phyloP scores from a whole-genome alignment of 2,797 vertebrate genomes.

The Rhynchonycteris naso region DNA sequence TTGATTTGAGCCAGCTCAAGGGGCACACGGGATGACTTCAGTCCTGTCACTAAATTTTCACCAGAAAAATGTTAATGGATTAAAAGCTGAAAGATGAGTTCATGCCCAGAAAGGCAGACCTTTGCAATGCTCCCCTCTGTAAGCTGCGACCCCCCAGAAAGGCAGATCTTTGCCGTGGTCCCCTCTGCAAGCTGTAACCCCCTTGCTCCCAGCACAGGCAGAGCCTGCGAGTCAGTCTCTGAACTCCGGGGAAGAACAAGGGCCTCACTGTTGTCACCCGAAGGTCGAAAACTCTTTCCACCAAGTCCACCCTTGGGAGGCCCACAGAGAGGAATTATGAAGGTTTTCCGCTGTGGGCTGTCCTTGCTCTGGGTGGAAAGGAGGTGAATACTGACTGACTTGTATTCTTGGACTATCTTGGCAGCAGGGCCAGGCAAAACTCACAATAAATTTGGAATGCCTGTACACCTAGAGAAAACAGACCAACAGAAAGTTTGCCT shows the following conservation, averaged over 20 bases:
- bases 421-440: constrained; percentile 49
- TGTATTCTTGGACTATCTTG: constrained; percentile 35
- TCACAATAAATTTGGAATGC: constrained; percentile 60
- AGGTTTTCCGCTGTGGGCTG: constrained; percentile 46
- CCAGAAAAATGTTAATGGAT: not conserved
- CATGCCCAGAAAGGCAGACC: not conserved
- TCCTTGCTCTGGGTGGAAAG: constrained; percentile 41
- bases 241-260: constrained; percentile 41
- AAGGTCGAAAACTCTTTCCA: not conserved
- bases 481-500: constrained; percentile 52
- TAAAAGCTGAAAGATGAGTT: not conserved
- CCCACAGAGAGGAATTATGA: constrained; percentile 39
- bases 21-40: not conserved
- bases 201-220: not conserved
- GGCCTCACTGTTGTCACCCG: constrained; percentile 21
- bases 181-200: not conserved
- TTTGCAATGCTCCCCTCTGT: accelerated
- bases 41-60: not conserved
- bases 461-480: constrained; percentile 61
- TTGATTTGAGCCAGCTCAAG: not conserved
- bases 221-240: not conserved
- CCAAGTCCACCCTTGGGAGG: not conserved
- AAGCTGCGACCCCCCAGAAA: not conserved
- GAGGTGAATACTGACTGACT: constrained; percentile 35
- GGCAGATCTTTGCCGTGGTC: too few species aligned